phyloP scores from a whole-genome alignment of 2,113 vertebrate species.

The Antechinus flavipes region DNA sequence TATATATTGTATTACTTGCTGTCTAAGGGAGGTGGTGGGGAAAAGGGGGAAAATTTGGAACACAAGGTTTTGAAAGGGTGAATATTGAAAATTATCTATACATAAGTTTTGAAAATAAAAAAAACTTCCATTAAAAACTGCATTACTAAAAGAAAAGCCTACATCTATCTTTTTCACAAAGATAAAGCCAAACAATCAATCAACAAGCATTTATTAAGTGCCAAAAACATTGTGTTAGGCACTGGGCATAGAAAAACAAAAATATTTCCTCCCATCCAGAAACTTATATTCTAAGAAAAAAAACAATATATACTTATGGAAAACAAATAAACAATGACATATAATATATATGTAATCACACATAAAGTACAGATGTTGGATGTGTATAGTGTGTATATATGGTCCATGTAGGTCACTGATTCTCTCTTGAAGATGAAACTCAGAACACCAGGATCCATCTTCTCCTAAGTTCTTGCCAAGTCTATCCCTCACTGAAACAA shows the following conservation, averaged over 20 bases:
- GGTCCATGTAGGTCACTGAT: not conserved
- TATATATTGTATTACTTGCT: too few relatives aligned
- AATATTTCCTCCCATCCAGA: not conserved
- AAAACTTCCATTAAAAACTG: not conserved
- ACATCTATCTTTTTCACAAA: not conserved
- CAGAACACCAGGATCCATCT: not conserved
- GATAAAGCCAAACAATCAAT: not conserved
- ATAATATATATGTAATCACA: not conserved
- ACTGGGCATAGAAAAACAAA: not conserved
- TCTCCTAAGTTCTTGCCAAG: not conserved
- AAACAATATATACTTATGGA: not conserved
- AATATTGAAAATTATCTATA: too few relatives aligned
- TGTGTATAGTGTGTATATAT: not conserved
- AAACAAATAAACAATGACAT: too few relatives aligned
- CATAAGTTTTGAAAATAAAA: too few relatives aligned
- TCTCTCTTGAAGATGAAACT: not conserved
- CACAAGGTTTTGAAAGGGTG: too few relatives aligned
- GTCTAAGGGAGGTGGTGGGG: too few relatives aligned
- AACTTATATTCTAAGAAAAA: not conserved
- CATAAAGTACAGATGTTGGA: not conserved
- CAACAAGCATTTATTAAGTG: not conserved
- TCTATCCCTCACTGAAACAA: not conserved
- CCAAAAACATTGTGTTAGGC: not conserved
- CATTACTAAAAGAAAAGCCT: too few relatives aligned
- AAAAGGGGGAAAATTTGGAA: too few relatives aligned